Evolutionary conservation across 1,140 invertebrate species (phyloP), one percentile per base, ranked within the genome.

Genomic region (Potamilus streckersoni): DNA sequence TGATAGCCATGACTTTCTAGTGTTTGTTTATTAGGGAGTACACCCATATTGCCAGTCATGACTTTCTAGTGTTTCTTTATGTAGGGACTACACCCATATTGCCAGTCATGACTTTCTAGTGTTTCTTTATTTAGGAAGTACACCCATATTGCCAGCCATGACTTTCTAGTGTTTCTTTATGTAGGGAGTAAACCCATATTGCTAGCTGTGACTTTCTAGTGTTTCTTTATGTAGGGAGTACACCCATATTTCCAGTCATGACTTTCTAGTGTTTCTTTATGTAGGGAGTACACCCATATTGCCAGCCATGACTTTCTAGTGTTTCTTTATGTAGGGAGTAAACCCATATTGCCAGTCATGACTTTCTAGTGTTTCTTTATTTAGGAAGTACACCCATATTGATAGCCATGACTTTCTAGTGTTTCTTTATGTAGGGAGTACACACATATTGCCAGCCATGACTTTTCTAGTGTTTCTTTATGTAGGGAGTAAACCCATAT

Each of bases 401-500:
- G 68, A 69, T 49, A 71, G 75, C 0, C 71, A 77, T 59, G 85
- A 85, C n/a, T 60, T 85, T 6, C 23, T 23, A 23, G 2, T 23
- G 23, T 23, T 23, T 23, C 23, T 23, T 23, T 23, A 77, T 80
- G 15, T 74, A 86, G 85, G 14, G 77, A 82, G 14, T 85, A 79
- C 61, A 84, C 85, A 4, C 80, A 82, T 2, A 81, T 87, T 16
- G 68, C 71, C 56, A 71, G 75, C 0, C 69, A 77, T 59, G 85
- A 85, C n/a, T 60, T 85, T 6, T n/a, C 23, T 23, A 23, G 23
- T 23, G 23, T 23, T 23, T 23, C 23, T 23, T 23, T 23, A 77
- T 80, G 15, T 73, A 86, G 85, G 14, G 77, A 82, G 14, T 85
- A 79, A 58, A 84, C 85, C 8, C 80, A 82, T 2, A 81, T 87